These are phyloP conservation scores for Drosophila borealis DNA, from an alignment of 2,888 invertebrate species.

Conservation along the genomic window DNA sequence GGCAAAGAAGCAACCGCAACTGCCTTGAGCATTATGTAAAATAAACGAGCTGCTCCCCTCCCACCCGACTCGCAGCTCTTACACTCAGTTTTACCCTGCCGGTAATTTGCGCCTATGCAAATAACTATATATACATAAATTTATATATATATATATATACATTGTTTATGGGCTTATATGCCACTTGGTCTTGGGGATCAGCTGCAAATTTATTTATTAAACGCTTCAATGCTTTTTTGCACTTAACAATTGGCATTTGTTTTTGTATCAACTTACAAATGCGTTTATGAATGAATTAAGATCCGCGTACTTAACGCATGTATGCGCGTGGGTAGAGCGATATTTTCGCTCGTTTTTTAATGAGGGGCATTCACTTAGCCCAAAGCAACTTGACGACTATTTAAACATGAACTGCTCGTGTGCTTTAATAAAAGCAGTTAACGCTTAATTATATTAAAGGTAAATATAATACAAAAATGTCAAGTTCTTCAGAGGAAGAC, in stretches of 20 bases:
- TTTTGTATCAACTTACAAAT: slow-evolving; percentile 40
- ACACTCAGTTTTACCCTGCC: slow-evolving; percentile 14
- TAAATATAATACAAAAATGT: not conserved
- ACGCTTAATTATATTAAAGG: not conserved
- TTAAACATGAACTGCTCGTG: slow-evolving; percentile 9
- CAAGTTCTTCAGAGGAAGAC: not conserved
- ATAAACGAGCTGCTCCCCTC: slow-evolving; percentile 53
- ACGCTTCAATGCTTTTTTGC: slow-evolving; percentile 51
- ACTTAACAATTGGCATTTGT: slow-evolving; percentile 38
- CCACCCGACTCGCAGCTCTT: not conserved
- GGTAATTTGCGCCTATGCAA: slow-evolving; percentile 60
- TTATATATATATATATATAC: slow-evolving; percentile 13
- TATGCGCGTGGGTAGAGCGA: not conserved
- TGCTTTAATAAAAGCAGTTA: slow-evolving; percentile 5
- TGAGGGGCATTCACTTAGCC: slow-evolving; percentile 62
- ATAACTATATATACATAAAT: slow-evolving; percentile 34
- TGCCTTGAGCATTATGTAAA: slow-evolving; percentile 75
- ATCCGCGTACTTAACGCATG: slow-evolving; percentile 20
- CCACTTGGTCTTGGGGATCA: slow-evolving; percentile 33
- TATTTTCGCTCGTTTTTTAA: slow-evolving; percentile 16
- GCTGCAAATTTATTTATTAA: slow-evolving; percentile 37
- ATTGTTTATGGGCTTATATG: slow-evolving; percentile 36
- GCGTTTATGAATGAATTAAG: slow-evolving; percentile 63
- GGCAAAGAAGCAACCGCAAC: slow-evolving; percentile 71
- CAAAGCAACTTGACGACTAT: slow-evolving; percentile 6